These are phyloP conservation scores for Scolopax bukidnonensis DNA, from an alignment of 2,797 vertebrate species.

Conservation along the genomic window DNA sequence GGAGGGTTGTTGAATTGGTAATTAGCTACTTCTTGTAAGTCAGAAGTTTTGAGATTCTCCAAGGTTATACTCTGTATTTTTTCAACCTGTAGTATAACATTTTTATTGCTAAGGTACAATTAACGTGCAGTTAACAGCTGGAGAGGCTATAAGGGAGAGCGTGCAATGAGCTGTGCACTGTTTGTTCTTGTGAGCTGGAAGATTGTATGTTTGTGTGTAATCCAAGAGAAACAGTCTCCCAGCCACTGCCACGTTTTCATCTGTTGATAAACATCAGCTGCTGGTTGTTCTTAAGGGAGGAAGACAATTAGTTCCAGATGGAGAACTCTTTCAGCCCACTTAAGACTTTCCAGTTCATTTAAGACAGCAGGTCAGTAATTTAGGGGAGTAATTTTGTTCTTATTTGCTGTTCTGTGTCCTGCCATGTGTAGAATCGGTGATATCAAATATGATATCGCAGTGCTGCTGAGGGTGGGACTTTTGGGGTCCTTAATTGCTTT, in stretches of 20 bases:
- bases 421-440: not conserved
- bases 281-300: constrained; percentile 15
- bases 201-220: not conserved
- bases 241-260: constrained; percentile 60
- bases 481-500: not conserved
- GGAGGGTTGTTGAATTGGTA: not conserved
- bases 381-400: not conserved
- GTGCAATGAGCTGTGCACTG: rapidly evolving
- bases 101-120: rapidly evolving
- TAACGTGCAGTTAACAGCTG: not conserved
- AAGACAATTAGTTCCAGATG: constrained; percentile 60
- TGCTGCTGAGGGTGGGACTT: not conserved
- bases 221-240: constrained; percentile 10
- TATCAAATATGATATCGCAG: not conserved
- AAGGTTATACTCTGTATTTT: not conserved
- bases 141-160: not conserved
- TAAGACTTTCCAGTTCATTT: constrained; percentile 19
- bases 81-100: not conserved
- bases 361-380: constrained; percentile 51
- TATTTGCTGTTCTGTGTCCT: not conserved
- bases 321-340: constrained; percentile 6
- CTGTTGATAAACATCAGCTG: constrained; percentile 68
- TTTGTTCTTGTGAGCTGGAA: not conserved
- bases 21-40: not conserved
- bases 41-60: not conserved